These are phyloP conservation scores for Apamea epomidion DNA, from an alignment of 2,888 invertebrate species.

Conservation along the genomic window DNA sequence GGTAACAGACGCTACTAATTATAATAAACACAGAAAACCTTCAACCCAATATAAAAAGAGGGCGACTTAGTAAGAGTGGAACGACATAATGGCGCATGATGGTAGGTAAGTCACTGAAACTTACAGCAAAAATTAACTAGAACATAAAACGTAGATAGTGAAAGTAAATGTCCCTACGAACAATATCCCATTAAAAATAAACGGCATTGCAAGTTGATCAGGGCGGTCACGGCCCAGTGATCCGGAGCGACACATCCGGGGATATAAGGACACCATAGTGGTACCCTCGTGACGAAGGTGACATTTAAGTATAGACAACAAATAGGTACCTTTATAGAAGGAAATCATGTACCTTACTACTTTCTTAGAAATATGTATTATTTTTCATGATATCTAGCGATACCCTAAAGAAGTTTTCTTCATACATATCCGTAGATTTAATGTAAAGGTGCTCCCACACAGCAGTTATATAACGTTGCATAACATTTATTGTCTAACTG, in stretches of 20 bases:
- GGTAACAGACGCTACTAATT: background rate
- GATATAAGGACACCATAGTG: slow-evolving; percentile 53
- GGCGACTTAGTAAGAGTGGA: background rate
- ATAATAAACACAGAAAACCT: background rate
- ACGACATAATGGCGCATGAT: background rate
- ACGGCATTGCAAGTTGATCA: slow-evolving; percentile 69
- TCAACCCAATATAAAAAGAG: background rate
- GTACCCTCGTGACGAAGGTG: slow-evolving; percentile 8
- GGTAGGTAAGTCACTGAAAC: background rate
- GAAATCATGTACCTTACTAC: background rate
- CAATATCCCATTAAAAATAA: slow-evolving; percentile 73
- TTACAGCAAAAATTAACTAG: background rate
- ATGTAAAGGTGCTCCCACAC: too few species aligned
- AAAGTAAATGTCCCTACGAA: slow-evolving; percentile 32
- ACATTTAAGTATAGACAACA: slow-evolving; percentile 16
- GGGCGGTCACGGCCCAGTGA: slow-evolving; percentile 79
- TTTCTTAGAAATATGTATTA: background rate
- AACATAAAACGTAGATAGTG: slow-evolving; percentile 5
- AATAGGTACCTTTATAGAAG: background rate
- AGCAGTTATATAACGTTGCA: too few species aligned
- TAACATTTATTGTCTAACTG: too few species aligned
- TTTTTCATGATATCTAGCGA: too few species aligned
- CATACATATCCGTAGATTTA: background rate
- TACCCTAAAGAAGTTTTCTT: background rate
- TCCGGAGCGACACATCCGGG: slow-evolving; percentile 79